Evolutionary conservation across 2,113 vertebrate species (phyloP), one percentile per base, ranked within the genome.

Genomic region (Microcebus lehilahytsara): DNA sequence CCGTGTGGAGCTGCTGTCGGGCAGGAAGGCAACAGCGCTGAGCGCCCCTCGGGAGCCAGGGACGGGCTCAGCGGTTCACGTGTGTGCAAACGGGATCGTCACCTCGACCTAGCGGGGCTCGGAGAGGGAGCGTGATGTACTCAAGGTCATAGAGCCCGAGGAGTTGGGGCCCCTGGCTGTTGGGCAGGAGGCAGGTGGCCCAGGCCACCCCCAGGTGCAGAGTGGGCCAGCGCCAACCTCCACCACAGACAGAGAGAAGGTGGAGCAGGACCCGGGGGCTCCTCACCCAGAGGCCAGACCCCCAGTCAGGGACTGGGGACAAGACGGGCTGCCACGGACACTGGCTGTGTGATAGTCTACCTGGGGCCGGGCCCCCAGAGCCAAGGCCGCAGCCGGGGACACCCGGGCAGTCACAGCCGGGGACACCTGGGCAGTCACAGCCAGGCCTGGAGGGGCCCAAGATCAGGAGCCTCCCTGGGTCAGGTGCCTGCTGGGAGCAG

Each of bases 1-100:
- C 34, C 34, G 16, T 16, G 46, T 3, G 13, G 37, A 22, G 3
- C 32, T 42, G 64, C 74, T 0, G 1, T 2, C 0, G 37, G 42
- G 5, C n/a, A 9, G 27, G 14, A 1, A 9, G 66, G 11, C 9
- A 3, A 10, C 17, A 0, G 49, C 7, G 16, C 58, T 2, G 22
- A 9, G 74, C 4, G 0, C 2, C 3, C 10, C 2, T 20, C 2
- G 0, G 0, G 25, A 66, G 46, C 60, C 81, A 19, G n/a, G 46
- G 22, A 5, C 0, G 0, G 67, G 27, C 66, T 25, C 2, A 16
- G 53, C 8, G 0, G 37, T 22, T 30, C 1, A 0, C 2, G 0
- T 4, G 3, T 23, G 2, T 1, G 13, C 56, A 20, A 17, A 42
- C 2, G 30, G 0, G 4, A 2, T 6, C 0, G 0, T n/a, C 60